Evolutionary conservation across 2,888 invertebrate genomes (phyloP), one percentile per base, ranked within the genome.

Genomic region (Drosophila cracens): DNA sequence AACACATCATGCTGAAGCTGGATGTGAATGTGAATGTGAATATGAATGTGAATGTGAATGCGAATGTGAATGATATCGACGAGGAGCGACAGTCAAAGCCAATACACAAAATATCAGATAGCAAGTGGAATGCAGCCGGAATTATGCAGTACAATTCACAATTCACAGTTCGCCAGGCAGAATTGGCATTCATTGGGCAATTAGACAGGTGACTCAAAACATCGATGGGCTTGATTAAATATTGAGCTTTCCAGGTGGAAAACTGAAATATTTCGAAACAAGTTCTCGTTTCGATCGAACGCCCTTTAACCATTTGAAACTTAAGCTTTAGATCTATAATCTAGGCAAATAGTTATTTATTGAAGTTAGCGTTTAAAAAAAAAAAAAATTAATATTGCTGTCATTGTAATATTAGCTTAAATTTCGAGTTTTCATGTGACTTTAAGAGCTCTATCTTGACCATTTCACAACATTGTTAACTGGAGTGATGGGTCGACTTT

Each of bases 41-140:
- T 31, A 13, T 18, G 27, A 8, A n/a, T 18, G 11, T 13, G 31
- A 0, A 11, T 27, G 34, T 11, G 31, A 4, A 59, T 64, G 64
- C 21, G 73, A 8, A 52, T 70, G 62, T 29, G 38, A 43, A 48
- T 58, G 78, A 70, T 61, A 74, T 57, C 67, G 67, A 70, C 27
- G 64, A 62, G 67, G 43, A 74, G 67, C 53, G 70, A 73, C 76
- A 79, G 73, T 38, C 56, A 82, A 80, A 84, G 84, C 78, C 82
- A 84, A 82, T 84, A 70, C 78, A 78, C 80, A 81, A 78, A 79
- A 83, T 73, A 83, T 75, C 67, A 74, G 46, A 25, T 10, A 46
- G 69, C 67, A 79, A 77, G 65, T 69, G 38, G 43, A 66, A 64
- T 74, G 74, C 80, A 80, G 57, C 59, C 61, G 69, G 43, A 52